phyloP scores from a whole-genome alignment of 2,888 invertebrate genomes.

The Lottia scabra region DNA sequence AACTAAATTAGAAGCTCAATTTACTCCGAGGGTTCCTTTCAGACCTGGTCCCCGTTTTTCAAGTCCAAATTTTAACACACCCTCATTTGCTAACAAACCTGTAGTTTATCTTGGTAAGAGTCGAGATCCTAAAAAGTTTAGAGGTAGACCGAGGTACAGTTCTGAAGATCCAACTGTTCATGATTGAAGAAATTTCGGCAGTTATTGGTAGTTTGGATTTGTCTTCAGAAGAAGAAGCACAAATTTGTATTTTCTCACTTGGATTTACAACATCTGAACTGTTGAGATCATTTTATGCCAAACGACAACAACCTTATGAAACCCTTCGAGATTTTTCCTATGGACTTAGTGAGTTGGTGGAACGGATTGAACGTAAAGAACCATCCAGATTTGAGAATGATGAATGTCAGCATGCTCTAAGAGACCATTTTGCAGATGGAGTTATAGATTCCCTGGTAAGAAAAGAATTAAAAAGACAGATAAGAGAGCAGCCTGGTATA shows the following conservation, averaged over 20 bases:
- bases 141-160: neutral
- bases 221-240: neutral
- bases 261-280: neutral
- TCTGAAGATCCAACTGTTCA: neutral
- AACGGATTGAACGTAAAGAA: neutral
- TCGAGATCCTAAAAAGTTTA: neutral
- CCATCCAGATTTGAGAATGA: neutral
- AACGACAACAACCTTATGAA: neutral
- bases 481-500: neutral
- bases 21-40: neutral
- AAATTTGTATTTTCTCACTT: neutral
- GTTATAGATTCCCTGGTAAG: neutral
- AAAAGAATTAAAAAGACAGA: neutral
- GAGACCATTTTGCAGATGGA: neutral
- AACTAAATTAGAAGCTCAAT: neutral
- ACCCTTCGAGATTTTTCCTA: neutral
- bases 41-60: neutral
- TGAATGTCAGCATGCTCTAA: neutral
- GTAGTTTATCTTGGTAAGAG: slow-evolving; percentile 1
- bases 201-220: neutral
- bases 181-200: slow-evolving; percentile 1
- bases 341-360: neutral
- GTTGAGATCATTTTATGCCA: neutral
- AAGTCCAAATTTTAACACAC: neutral
- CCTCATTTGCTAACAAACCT: neutral